Evolutionary conservation across 2,113 vertebrate species (phyloP).

Genomic region (Scalopus aquaticus): DNA sequence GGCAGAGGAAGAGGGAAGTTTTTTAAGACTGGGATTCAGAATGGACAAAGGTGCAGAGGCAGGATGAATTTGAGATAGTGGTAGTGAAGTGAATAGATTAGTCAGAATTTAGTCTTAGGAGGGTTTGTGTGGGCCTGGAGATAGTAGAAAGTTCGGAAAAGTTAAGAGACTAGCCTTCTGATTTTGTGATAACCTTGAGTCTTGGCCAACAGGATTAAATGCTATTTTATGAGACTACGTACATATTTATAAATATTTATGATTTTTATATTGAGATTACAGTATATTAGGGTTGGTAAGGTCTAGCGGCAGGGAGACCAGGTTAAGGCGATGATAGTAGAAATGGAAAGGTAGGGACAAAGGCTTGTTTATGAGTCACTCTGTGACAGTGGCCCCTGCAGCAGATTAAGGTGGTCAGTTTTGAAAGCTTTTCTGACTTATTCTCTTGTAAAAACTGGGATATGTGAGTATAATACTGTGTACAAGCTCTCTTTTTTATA

Average conservation of each 20-base stretch:
- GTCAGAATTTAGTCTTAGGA: constrained; percentile 16
- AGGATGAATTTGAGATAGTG: background rate
- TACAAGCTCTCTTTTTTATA: background rate
- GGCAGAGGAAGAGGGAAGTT: constrained; percentile 22
- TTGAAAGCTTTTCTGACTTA: background rate
- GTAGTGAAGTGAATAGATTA: background rate
- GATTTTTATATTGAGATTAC: background rate
- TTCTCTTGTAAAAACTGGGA: background rate
- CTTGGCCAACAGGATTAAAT: background rate
- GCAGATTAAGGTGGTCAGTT: background rate
- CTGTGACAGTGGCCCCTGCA: background rate
- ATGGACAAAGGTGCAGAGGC: background rate
- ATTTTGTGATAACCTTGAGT: background rate
- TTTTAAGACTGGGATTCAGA: constrained; percentile 35
- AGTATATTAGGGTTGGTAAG: background rate
- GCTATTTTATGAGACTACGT: constrained; percentile 27
- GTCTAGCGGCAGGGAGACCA: background rate
- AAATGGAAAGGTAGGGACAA: background rate
- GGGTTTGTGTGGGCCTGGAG: background rate
- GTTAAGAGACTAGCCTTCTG: background rate
- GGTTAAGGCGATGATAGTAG: background rate
- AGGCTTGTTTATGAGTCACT: background rate
- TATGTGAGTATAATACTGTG: background rate
- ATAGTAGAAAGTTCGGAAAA: constrained; percentile 17
- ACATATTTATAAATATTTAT: too few relatives aligned